These are phyloP conservation scores for Euphydryas editha DNA, from an alignment of 2,888 invertebrate species.

Conservation along the genomic window DNA sequence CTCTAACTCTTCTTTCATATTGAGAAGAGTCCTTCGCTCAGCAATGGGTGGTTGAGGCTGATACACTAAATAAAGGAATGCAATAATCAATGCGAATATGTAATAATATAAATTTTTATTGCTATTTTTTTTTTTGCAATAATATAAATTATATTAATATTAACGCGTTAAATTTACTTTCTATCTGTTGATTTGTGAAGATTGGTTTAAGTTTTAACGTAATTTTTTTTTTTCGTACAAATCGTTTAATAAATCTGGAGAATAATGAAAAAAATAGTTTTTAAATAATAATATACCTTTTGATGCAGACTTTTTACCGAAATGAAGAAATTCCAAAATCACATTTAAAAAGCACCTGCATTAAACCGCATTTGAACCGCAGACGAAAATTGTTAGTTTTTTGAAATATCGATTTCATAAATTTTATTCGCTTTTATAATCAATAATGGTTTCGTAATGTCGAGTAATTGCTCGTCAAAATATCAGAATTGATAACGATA, in stretches of 20 bases:
- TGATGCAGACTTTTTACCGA: constrained; percentile 5
- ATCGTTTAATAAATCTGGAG: background rate
- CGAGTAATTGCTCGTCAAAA: constrained; percentile 27
- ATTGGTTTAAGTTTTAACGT: no score
- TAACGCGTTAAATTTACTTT: no score
- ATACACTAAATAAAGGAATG: no score
- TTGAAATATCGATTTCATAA: constrained; percentile 60
- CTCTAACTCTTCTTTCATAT: no score
- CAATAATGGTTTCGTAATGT: constrained; percentile 47
- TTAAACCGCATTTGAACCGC: constrained; percentile 55
- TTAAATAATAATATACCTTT: background rate
- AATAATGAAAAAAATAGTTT: background rate
- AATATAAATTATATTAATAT: no score
- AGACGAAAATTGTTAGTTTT: constrained; percentile 63
- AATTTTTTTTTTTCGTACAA: no score
- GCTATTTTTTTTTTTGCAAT: no score
- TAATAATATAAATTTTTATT: no score
- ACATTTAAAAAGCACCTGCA: constrained; percentile 47
- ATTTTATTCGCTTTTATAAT: constrained; percentile 57
- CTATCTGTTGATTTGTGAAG: no score
- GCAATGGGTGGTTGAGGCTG: no score
- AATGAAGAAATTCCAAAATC: constrained; percentile 18
- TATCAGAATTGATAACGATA: background rate
- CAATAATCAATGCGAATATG: no score
- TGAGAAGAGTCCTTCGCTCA: no score